Base-by-base conservation (phyloP, 2,797 vertebrate species). In the Bucorvus abyssinicus region DNA sequence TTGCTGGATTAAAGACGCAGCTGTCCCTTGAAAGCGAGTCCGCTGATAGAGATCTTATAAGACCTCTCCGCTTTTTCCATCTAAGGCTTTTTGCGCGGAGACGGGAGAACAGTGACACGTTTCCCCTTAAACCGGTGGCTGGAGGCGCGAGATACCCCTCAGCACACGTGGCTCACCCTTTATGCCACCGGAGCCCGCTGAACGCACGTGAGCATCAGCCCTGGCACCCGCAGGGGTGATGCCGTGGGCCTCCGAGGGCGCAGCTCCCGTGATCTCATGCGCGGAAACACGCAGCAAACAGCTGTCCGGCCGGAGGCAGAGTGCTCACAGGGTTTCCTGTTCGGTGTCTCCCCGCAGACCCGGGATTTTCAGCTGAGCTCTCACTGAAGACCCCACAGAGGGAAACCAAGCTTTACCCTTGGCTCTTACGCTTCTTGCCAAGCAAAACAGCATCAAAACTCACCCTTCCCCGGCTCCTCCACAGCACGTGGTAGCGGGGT, bases 21-120 rank as follows among this genome's bases (percentile, higher is more conserved):
- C 92, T 94, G 89, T 87, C 93, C 73, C 93, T 91, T 76, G 88
- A 86, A 94, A 95, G 89, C 85, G 36, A 87, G 86, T 69, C 57
- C 64, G 69, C 76, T 56, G 93, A 90, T 88, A 94, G 74, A 67
- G 84, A 95, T 61, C 27, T 91, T 63, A 5, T 29, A 75, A 36
- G 47, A 59, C 55, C 50, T 47, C 36, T 27, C 32, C 1, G 1
- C 22, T 85, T 53, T 38, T 77, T 85, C 87, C 76, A 90, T 55
- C 87, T 80, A 55, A 67, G 56, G 82, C 55, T 53, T 74, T 95
- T 47, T 56, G 76, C 4, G 4, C 42, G 63, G 57, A 89, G 74
- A 40, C n/a, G 27, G 81, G 29, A 91, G 69, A 86, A 79, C 0
- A 18, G 67, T 0, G 4, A 89, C 64, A 26, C 4, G 1, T 10